Conservation (phyloP, 2,113 vertebrate species). For the Lanius collurio region DNA sequence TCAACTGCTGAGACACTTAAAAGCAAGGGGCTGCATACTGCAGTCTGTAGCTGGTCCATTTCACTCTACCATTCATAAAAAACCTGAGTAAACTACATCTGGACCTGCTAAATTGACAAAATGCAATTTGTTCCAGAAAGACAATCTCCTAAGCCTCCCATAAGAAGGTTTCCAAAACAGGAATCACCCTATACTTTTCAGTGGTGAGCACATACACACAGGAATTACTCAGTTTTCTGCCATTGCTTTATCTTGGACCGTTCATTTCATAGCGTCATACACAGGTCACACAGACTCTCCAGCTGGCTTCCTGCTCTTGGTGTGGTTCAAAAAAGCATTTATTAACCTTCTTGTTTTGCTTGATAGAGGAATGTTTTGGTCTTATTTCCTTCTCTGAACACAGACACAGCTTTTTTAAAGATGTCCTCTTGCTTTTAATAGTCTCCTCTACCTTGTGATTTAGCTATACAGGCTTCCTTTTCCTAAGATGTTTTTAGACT, state of each 20-base stretch:
- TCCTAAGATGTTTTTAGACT: background rate
- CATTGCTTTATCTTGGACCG: background rate
- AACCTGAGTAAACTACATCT: background rate
- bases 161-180: background rate
- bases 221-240: background rate
- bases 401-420: background rate
- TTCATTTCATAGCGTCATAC: background rate
- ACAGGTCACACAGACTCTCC: background rate
- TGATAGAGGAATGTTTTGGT: background rate
- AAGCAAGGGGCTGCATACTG: background rate
- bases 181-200: background rate
- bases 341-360: background rate
- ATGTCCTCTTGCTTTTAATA: background rate
- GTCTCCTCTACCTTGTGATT: background rate
- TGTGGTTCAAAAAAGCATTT: background rate
- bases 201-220: background rate
- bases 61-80: background rate
- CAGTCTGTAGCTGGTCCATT: background rate
- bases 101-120: background rate
- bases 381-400: background rate
- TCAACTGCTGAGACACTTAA: background rate
- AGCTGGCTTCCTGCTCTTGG: background rate
- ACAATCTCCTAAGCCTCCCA: background rate
- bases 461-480: background rate
- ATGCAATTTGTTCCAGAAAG: background rate